phyloP scores from a whole-genome alignment of 2,113 vertebrate species.

The Macrotus californicus region DNA sequence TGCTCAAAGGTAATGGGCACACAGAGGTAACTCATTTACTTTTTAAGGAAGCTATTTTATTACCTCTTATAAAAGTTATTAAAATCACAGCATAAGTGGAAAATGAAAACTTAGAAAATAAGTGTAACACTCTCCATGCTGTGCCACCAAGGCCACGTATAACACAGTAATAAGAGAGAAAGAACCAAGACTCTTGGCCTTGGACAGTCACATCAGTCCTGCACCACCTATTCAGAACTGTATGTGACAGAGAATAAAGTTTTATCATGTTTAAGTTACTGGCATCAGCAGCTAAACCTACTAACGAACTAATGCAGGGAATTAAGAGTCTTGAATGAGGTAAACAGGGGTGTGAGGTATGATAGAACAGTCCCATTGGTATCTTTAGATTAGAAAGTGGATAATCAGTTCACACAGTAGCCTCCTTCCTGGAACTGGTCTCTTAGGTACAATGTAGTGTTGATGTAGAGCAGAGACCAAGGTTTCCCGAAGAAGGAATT shows the following conservation, averaged over 20 bases:
- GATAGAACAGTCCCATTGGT: neutral
- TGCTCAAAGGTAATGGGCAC: neutral
- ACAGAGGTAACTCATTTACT: neutral
- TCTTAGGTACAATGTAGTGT: neutral
- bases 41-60: neutral
- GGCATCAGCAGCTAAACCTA: neutral
- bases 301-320: neutral
- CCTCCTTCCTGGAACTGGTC: neutral
- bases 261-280: neutral
- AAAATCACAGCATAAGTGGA: neutral
- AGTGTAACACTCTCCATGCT: neutral
- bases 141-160: neutral
- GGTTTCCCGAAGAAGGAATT: neutral
- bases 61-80: neutral
- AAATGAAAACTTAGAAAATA: slow-evolving; percentile 29
- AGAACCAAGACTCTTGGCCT: neutral
- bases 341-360: neutral
- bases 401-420: neutral
- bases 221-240: neutral
- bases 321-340: neutral
- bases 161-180: neutral
- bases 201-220: neutral
- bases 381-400: neutral
- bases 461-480: neutral
- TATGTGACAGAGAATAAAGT: slow-evolving; percentile 19